Percentiles rank a stretch among this genome's conserved stretches.
Conservation (phyloP, 2,113 vertebrate genomes). For the Pelodiscus sinensis region DNA sequence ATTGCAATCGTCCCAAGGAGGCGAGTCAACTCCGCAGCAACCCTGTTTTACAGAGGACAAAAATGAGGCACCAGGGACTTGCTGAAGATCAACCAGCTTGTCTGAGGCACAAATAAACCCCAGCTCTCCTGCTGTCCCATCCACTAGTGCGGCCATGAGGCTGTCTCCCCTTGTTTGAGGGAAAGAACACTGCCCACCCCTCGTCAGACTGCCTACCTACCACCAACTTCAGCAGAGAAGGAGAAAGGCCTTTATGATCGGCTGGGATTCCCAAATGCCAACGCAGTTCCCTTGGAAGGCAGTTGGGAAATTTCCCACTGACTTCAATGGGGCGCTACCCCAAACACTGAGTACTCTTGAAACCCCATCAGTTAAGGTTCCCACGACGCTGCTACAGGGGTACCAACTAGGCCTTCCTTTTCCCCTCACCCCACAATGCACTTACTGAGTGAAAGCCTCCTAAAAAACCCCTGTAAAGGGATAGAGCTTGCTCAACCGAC, state of each 20-base stretch:
- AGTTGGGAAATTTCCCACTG: background rate
- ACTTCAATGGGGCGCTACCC: background rate
- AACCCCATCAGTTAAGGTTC: background rate
- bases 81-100: background rate
- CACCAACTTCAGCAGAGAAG: background rate
- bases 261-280: background rate
- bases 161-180: background rate
- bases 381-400: background rate
- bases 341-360: background rate
- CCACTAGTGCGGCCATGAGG: background rate
- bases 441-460: background rate
- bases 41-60: background rate
- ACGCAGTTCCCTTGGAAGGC: background rate
- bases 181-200: background rate
- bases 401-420: background rate
- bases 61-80: background rate
- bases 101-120: background rate
- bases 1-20: background rate
- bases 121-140: background rate
- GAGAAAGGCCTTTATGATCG: background rate
- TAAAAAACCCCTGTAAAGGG: background rate
- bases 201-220: background rate
- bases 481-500: background rate
- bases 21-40: background rate
- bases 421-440: background rate